Base-by-base conservation (phyloP, 1,140 invertebrate genomes). In the Eupeodes corollae region DNA sequence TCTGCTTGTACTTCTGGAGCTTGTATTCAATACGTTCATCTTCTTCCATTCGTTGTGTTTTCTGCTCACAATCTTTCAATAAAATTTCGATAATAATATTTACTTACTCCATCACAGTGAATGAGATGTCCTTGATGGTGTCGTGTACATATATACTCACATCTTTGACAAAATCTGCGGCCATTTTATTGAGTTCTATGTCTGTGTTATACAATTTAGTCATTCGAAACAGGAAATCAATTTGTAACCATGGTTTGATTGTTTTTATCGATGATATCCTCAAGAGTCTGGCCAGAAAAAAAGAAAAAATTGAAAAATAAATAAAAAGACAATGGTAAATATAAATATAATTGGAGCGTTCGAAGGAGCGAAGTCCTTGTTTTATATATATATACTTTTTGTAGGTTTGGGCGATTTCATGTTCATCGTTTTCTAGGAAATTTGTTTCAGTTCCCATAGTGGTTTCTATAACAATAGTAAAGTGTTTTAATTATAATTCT, bases 221-320 rank as follows among this genome's bases (percentile, higher is more conserved):
- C 0, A 63, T 32, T 0, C 57, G 56, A 42, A 65, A 59, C 34
- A 65, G 40, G 0, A 58, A 46, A 46, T 60, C 58, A 15, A 61
- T 59, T 48, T 65, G 63, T 26, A 65, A 55, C 63, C 63, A 65
- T 2, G 63, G 63, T 38, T 65, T 65, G 2, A 65, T 54, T 32
- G 53, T 59, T 42, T 52, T 57, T 33, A 65, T 51, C 13, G 63
- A 62, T 12, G 62, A 63, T 34, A 63, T 59, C 42, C 63, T 61
- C 21, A 63, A 44, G n/a, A 63, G 54, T 26, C 61, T 63, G 42
- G 38, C 32, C 11, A 37, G 10, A 14, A 37, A 37, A 16, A 16
- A 11, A n/a, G 6, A 16, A 14, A n/a, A n/a, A 37, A 37, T 12
- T 15, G 35, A 32, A 14, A 26, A 48, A 37, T 33, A 42, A 13